A percentile compares a stretch with the other conserved stretches of the same genome.
These are phyloP conservation scores for Pristionchus exspectatus DNA, from an alignment of 2,888 invertebrate species.

Conservation along the genomic window DNA sequence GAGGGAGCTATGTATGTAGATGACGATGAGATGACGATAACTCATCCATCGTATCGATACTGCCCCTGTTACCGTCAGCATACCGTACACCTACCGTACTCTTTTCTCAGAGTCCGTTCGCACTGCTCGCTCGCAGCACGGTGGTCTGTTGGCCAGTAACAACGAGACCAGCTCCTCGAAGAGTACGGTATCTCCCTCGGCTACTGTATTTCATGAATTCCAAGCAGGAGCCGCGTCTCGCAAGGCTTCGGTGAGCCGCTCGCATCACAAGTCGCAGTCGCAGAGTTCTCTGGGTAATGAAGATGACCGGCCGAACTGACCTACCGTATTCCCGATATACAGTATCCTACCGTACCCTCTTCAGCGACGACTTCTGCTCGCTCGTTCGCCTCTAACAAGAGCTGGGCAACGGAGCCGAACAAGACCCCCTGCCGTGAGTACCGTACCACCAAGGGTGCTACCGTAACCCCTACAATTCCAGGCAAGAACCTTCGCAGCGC, in stretches of 20 bases:
- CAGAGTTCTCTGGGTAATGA: neutral
- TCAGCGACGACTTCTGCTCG: conserved; percentile 19
- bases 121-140: conserved; percentile 12
- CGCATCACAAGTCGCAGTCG: neutral
- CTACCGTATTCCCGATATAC: neutral
- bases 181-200: neutral
- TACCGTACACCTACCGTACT: conserved; percentile 3
- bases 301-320: neutral
- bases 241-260: neutral
- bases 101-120: neutral
- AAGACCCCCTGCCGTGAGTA: conserved; percentile 17
- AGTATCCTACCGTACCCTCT: neutral
- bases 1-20: too few species aligned
- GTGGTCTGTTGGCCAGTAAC: neutral
- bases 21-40: too few species aligned
- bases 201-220: neutral
- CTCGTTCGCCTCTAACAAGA: conserved; percentile 6
- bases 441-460: neutral
- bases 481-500: conserved; percentile 42
- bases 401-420: conserved; percentile 8
- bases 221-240: neutral
- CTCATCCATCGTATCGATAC: too few species aligned
- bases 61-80: neutral
- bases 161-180: neutral
- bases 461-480: neutral